These are phyloP conservation scores for Muschampia plurimacula DNA, from an alignment of 2,888 invertebrate species.

Conservation along the genomic window DNA sequence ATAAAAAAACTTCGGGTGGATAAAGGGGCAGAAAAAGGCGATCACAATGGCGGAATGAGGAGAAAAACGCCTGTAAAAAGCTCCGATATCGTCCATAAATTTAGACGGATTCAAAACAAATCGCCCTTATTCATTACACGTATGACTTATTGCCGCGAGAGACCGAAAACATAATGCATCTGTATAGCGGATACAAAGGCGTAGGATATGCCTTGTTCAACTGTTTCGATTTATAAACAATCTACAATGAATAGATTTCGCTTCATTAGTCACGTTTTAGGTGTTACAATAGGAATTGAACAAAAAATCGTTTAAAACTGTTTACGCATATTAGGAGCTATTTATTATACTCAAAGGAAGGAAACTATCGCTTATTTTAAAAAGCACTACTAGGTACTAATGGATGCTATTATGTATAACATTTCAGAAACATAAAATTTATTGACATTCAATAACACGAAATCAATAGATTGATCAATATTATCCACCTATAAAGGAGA, in stretches of 20 bases:
- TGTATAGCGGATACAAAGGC: conserved; percentile 73
- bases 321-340: neutral
- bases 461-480: neutral
- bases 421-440: neutral
- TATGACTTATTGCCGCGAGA: conserved; percentile 81
- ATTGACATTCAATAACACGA: neutral
- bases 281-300: conserved; percentile 28
- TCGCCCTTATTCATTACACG: conserved; percentile 85
- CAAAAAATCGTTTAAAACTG: conserved; percentile 29
- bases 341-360: neutral
- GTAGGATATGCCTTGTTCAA: conserved; percentile 52
- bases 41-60: conserved; percentile 78
- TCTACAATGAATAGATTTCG: conserved; percentile 64
- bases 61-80: conserved; percentile 82
- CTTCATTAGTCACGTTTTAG: conserved; percentile 77
- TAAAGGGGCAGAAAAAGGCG: conserved; percentile 80
- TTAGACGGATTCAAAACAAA: conserved; percentile 84
- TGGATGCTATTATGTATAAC: neutral
- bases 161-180: conserved; percentile 78
- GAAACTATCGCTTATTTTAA: too few relatives aligned
- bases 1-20: conserved; percentile 74
- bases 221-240: conserved; percentile 59
- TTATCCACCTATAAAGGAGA: too few relatives aligned
- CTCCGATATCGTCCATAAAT: conserved; percentile 82
- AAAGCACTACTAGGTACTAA: too few relatives aligned